phyloP scores from a whole-genome alignment of 2,113 vertebrate genomes.

The Hipposideros armiger region DNA sequence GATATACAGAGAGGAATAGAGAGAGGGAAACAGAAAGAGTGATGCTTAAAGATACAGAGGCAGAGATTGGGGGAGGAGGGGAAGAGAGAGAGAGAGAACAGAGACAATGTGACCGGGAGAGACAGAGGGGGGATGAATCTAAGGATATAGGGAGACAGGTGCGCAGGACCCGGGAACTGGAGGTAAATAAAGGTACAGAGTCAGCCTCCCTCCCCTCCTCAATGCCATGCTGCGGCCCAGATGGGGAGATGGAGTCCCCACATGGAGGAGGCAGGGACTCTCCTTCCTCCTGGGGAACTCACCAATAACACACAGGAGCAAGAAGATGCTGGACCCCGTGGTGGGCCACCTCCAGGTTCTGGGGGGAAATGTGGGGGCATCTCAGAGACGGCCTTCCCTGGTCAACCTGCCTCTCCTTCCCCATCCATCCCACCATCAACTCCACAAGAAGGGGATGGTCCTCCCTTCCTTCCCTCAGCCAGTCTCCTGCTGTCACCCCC shows the following conservation, averaged over 20 bases:
- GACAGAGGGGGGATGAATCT: too few relatives aligned
- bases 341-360: not conserved
- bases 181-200: not conserved
- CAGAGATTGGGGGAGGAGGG: too few relatives aligned
- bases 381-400: not conserved
- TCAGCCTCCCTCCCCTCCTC: not conserved
- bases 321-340: slow-evolving; percentile 40
- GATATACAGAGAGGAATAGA: not conserved
- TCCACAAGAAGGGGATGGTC: not conserved
- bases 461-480: too few relatives aligned
- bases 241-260: too few relatives aligned
- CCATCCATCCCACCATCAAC: not conserved
- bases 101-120: not conserved
- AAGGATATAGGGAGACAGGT: not conserved
- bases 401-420: fast-evolving
- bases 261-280: not conserved
- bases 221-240: not conserved
- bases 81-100: not conserved
- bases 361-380: not conserved
- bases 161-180: not conserved
- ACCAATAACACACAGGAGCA: slow-evolving; percentile 71
- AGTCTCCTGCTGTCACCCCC: not conserved
- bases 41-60: not conserved
- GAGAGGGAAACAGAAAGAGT: not conserved
- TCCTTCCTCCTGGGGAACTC: not conserved